phyloP scores from a whole-genome alignment of 2,888 invertebrate species.

The Sesia apiformis region DNA sequence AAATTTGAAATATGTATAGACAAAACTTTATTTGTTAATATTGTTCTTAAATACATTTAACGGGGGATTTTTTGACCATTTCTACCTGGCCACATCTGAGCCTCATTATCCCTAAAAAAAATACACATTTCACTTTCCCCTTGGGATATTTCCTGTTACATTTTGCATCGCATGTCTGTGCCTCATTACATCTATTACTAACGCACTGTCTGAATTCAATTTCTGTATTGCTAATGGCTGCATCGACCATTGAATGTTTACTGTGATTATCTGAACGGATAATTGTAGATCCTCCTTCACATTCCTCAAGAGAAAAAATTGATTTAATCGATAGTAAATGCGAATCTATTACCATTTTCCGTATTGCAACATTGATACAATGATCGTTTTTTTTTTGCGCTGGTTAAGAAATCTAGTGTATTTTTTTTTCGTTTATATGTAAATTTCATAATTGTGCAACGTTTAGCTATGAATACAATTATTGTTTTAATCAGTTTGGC shows the following conservation, averaged over 20 bases:
- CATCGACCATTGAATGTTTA: constrained; percentile 28
- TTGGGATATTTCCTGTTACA: background rate
- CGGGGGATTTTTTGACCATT: too few relatives aligned
- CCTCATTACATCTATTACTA: background rate
- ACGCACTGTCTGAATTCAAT: background rate
- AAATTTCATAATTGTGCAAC: background rate
- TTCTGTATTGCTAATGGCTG: constrained; percentile 12
- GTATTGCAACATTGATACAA: background rate
- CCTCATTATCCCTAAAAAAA: too few relatives aligned
- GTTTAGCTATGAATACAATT: background rate
- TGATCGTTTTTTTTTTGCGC: background rate
- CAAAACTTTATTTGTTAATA: too few relatives aligned
- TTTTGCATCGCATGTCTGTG: background rate
- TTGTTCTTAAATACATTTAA: too few relatives aligned
- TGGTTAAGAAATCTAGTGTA: background rate
- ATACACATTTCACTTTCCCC: background rate
- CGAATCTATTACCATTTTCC: background rate
- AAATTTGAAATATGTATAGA: too few relatives aligned
- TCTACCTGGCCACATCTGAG: too few relatives aligned
- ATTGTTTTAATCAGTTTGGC: background rate
- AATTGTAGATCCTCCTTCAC: constrained; percentile 25
- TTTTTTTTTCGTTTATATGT: background rate
- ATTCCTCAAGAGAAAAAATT: background rate
- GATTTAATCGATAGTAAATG: background rate
- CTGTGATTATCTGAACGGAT: constrained; percentile 30